A percentile compares a stretch with the other conserved stretches of the same genome.
These are phyloP conservation scores for Chloropsis hardwickii DNA, from an alignment of 2,113 vertebrate genomes.

Conservation along the genomic window DNA sequence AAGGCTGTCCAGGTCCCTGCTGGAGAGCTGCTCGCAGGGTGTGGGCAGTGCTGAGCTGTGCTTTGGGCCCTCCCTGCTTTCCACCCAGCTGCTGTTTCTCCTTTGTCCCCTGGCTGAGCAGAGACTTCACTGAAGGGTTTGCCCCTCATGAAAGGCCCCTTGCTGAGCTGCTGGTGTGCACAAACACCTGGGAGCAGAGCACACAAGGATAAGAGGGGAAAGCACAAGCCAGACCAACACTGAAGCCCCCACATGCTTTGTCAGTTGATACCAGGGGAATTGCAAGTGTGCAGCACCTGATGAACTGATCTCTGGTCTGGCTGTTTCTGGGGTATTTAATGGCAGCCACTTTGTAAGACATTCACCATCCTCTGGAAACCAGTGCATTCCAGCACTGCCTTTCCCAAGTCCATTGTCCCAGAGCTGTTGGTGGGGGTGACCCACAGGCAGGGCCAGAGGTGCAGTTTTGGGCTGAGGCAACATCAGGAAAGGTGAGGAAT, in stretches of 20 bases:
- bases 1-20: background rate
- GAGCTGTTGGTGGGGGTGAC: no score
- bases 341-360: background rate
- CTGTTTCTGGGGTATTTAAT: background rate
- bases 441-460: background rate
- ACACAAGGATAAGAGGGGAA: no score
- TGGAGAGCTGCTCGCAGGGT: background rate
- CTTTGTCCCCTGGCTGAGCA: background rate
- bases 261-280: background rate
- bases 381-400: background rate
- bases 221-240: background rate
- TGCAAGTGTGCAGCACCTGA: background rate
- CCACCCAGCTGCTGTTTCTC: background rate
- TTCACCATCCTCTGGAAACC: background rate
- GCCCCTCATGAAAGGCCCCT: fast-evolving
- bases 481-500: background rate
- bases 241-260: fast-evolving
- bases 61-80: background rate
- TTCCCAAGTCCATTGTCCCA: background rate
- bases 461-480: background rate
- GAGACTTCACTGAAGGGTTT: background rate
- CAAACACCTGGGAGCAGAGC: background rate
- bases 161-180: background rate
- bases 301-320: background rate
- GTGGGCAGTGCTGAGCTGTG: background rate